phyloP scores from a whole-genome alignment of 2,113 vertebrate genomes.

The Melanostigma gelatinosum region DNA sequence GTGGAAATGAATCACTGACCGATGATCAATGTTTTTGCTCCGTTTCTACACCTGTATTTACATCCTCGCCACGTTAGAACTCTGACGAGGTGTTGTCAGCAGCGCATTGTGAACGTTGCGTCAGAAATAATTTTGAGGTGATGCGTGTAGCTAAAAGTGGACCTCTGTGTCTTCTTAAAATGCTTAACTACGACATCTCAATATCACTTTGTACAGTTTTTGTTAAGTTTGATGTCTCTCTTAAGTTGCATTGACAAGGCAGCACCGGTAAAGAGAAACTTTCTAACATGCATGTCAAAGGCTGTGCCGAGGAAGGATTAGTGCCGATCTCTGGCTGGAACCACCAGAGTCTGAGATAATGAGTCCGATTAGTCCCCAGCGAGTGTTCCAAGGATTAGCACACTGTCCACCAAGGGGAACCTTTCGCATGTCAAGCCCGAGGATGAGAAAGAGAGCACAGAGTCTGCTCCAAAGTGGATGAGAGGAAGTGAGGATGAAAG shows the following conservation, averaged over 20 bases:
- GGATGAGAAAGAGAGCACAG: conserved; percentile 7
- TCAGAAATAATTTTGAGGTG: conserved; percentile 3
- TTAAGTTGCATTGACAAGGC: conserved; percentile 8
- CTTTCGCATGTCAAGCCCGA: conserved; percentile 25
- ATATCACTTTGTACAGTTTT: neutral
- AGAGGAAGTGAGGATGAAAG: conserved; percentile 30
- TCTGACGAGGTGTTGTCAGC: conserved; percentile 5
- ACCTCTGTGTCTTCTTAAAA: neutral
- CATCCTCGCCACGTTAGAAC: conserved; percentile 18
- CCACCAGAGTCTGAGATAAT: conserved; percentile 59
- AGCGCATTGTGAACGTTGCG: conserved; percentile 3
- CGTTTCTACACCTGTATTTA: conserved; percentile 33
- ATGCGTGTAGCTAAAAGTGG: conserved; percentile 29
- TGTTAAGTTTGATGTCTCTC: neutral
- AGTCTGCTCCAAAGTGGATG: conserved; percentile 7
- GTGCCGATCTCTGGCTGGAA: conserved; percentile 41
- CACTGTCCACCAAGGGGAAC: conserved; percentile 43
- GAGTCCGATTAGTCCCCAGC: conserved; percentile 63
- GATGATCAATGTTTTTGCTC: conserved; percentile 21
- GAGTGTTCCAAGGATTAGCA: conserved; percentile 63
- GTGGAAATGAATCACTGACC: conserved; percentile 53
- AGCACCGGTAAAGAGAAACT: neutral
- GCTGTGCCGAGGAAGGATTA: conserved; percentile 49
- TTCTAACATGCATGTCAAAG: conserved; percentile 17
- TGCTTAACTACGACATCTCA: neutral